Percentiles rank a stretch among this genome's conserved stretches.
Evolutionary conservation across 30 jellyfish, hydroid and myxozoan species (phyloP).

Genomic region (Cassiopea andromeda): DNA sequence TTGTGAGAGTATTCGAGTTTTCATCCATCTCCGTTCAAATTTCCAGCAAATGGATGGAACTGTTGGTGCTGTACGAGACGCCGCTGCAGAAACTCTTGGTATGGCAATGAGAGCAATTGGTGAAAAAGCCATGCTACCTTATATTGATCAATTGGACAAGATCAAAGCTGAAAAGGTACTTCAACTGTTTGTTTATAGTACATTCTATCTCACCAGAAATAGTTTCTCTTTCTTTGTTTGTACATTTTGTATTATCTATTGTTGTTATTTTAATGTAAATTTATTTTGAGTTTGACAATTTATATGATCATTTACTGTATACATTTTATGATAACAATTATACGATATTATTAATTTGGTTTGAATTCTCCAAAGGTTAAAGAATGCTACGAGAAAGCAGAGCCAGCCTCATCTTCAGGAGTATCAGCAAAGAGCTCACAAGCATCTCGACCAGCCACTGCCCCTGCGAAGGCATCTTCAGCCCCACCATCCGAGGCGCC

Average conservation of each 20-base stretch:
- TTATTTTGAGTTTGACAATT: too few relatives aligned
- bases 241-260: too few relatives aligned
- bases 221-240: too few relatives aligned
- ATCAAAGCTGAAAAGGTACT: constrained; percentile 86
- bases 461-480: constrained; percentile 54
- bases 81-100: constrained; percentile 96
- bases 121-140: constrained; percentile 82
- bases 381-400: constrained; percentile 87
- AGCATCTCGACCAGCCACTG: constrained; percentile 70
- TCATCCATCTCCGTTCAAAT: not conserved
- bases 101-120: constrained; percentile 93
- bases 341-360: too few relatives aligned
- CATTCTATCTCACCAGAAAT: not conserved
- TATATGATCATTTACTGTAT: too few relatives aligned
- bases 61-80: constrained; percentile 92
- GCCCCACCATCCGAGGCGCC: constrained; percentile 10
- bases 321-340: too few relatives aligned
- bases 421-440: constrained; percentile 60
- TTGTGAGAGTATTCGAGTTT: not conserved
- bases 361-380: constrained; percentile 53
- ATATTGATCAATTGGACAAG: constrained; percentile 82
- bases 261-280: too few relatives aligned
- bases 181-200: not conserved
- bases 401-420: constrained; percentile 67
- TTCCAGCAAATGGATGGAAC: constrained; percentile 94